Base-by-base conservation (phyloP, 2,888 invertebrate genomes). In the Lasioglossum lativentre region DNA sequence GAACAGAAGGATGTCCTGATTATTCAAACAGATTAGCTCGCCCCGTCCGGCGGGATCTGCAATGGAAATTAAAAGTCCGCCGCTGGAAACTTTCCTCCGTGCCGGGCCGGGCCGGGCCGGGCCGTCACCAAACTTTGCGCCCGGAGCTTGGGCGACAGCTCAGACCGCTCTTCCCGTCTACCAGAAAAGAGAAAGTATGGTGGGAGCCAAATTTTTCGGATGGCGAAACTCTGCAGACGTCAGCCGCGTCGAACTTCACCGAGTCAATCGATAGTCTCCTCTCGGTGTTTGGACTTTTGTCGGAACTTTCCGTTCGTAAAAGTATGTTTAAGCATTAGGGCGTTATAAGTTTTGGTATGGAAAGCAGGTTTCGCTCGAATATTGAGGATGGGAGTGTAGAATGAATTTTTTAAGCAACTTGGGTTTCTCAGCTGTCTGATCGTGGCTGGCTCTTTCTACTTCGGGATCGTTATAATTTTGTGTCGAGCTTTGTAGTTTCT, bases 31-130 rank as follows among this genome's bases (percentile, higher is more conserved):
- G 74, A 74, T 70, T 63, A 40, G n/a, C 30, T 0, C 45, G 42
- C 63, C 66, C 38, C 30, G 27, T 63, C 63, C 45, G 47, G 4
- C 12, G 19, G 47, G 40, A 19, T 10, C 38, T 47, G 45, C 68
- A 68, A 52, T 38, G 77, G 66, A 77, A 45, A 52, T 68, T 77
- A 77, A 70, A 77, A 77, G 68, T 77, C 19, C 4, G 19, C 16
- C 16, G 8, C 0, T 19, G 23, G 68, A 30, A 63, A 63, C 30
- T 63, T 63, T 63, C 56, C 52, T 6, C 0, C 52, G 47, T 10
- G 47, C 19, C 47, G 47, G 34, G 34, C 4, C 19, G 19, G 1
- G 47, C 16, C 47, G 47, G 16, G 12, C 19, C 2, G 16, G 27
- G 3, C 14, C 66, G 66, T 66, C 45, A 14, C 45, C 34, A 66